phyloP scores from a whole-genome alignment of 2,888 invertebrate species.

The Tigriopus californicus region DNA sequence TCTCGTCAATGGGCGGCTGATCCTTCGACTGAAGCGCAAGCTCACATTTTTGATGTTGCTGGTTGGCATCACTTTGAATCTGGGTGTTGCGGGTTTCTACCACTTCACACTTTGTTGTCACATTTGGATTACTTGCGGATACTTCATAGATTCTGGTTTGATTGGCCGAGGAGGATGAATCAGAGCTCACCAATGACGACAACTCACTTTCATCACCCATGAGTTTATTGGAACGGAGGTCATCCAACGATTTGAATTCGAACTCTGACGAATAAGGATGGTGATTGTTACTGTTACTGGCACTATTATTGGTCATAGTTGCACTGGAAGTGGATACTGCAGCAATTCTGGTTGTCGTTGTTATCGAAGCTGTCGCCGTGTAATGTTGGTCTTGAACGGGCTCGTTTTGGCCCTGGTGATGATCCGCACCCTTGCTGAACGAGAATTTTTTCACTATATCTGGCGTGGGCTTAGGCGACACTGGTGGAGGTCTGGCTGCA shows the following conservation, averaged over 20 bases:
- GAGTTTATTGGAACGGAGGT: too few species aligned
- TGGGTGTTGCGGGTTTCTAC: too few species aligned
- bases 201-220: too few species aligned
- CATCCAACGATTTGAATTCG: neutral
- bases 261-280: neutral
- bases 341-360: neutral
- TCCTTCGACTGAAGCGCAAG: too few species aligned
- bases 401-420: neutral
- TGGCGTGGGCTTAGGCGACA: constrained; percentile 13
- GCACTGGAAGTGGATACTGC: neutral
- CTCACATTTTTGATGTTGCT: too few species aligned
- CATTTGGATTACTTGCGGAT: too few species aligned
- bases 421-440: constrained; percentile 3
- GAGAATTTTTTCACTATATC: constrained; percentile 11
- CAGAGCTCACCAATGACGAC: too few species aligned
- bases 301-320: neutral
- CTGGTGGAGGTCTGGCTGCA: neutral
- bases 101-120: too few species aligned
- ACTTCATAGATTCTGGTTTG: too few species aligned
- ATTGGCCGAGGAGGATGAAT: too few species aligned
- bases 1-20: neutral
- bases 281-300: neutral
- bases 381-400: neutral
- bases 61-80: too few species aligned
- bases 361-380: neutral